Evolutionary conservation across 2,888 invertebrate genomes (phyloP), one percentile per base, ranked within the genome.

Genomic region (Diarsia rubi): DNA sequence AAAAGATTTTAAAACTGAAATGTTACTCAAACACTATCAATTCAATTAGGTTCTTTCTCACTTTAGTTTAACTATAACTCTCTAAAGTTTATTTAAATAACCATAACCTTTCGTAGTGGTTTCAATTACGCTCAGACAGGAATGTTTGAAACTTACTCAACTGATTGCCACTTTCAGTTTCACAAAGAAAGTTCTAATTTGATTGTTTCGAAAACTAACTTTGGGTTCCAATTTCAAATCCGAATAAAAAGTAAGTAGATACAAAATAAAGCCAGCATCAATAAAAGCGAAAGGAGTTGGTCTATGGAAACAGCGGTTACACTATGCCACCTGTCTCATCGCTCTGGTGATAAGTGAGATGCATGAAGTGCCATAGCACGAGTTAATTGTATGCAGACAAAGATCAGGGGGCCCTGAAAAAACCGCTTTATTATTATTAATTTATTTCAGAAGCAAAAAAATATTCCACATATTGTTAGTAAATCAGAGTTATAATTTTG

Each of bases 101-200:
- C n/a, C 16, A 8, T 37, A 31, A 42, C 16, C 3, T 37, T 47
- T 47, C n/a, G 45, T 31, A 49, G 67, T 69, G 19, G 45, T 79
- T 72, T 63, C 63, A 73, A 72, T 52, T 49, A 72, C 14, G n/a
- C 19, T 54, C 66, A 69, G 69, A 54, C 47, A 69, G 60, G 27
- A 69, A 69, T 69, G 63, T 84, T 57, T 44, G 57, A 73, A 79
- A 73, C 69, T 79, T 59, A 69, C 49, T 27, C 24, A 67, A 66
- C 63, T 67, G 70, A 80, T 80, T 81, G 73, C 78, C 75, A 70
- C 64, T 70, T 74, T 80, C 64, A 65, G 63, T 68, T 60, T 69
- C 47, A 72, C 68, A 83, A 79, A 69, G 73, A 81, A 79, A 83
- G 84, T 83, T 81, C 69, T 79, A 83, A 81, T 84, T 84, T 80